A percentile compares a stretch with the other conserved stretches of the same genome.
Conservation (phyloP, 2,888 invertebrate species). For the Amblyjoppa proteus region DNA sequence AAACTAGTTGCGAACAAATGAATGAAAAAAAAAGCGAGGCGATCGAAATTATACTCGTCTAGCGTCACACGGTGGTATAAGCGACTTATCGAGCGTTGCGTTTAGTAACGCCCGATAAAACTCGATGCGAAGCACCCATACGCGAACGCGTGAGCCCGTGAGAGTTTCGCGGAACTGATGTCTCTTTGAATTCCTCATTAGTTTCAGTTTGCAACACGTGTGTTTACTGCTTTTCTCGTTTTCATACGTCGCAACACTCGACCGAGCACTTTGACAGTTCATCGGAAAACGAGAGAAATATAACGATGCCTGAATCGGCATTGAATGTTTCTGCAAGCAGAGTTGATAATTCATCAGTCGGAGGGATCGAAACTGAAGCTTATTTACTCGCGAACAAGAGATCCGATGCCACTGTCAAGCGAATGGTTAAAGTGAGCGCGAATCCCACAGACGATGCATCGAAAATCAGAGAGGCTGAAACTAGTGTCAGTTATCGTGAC, state of each 20-base stretch:
- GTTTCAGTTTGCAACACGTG: conserved; percentile 32
- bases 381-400: conserved; percentile 26
- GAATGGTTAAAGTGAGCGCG: conserved; percentile 30
- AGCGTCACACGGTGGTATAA: conserved; percentile 40
- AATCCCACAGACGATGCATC: conserved; percentile 22
- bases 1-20: conserved; percentile 19
- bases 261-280: conserved; percentile 57
- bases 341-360: conserved; percentile 33
- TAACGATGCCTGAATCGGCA: conserved; percentile 50
- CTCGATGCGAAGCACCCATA: conserved; percentile 45
- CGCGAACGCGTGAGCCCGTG: neutral
- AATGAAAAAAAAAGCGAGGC: conserved; percentile 21
- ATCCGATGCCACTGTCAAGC: conserved; percentile 40
- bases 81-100: conserved; percentile 52
- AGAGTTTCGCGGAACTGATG: conserved; percentile 55
- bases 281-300: conserved; percentile 57
- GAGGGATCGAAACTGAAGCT: conserved; percentile 32
- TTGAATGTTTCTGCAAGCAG: conserved; percentile 40
- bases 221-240: conserved; percentile 57
- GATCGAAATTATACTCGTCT: conserved; percentile 48
- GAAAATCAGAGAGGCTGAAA: conserved; percentile 34
- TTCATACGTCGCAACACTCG: conserved; percentile 43
- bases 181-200: conserved; percentile 59
- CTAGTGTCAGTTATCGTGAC: conserved; percentile 45
- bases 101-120: conserved; percentile 59